Conservation (phyloP, 2,888 invertebrate genomes). For the Baronia brevicornis region DNA sequence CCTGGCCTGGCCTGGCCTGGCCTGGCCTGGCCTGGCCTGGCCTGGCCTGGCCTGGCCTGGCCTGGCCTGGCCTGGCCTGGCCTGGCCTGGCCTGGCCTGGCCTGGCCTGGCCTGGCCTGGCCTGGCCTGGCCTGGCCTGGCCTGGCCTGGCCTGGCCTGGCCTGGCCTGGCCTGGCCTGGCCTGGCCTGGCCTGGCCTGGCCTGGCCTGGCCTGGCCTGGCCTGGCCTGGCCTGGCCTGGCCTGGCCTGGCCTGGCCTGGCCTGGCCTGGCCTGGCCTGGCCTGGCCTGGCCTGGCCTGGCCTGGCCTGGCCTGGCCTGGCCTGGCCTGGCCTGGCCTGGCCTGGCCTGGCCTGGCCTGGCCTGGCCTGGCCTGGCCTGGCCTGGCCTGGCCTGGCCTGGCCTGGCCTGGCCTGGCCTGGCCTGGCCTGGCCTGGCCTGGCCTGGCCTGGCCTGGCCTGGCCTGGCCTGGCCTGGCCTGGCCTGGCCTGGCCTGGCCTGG, state of each 20-base stretch:
- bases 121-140: slow-evolving; percentile 14
- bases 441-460: slow-evolving; percentile 20
- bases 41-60: slow-evolving; percentile 16
- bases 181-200: slow-evolving; percentile 17
- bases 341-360: slow-evolving; percentile 20
- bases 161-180: slow-evolving; percentile 18
- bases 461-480: slow-evolving; percentile 18
- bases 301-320: slow-evolving; percentile 18
- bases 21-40: slow-evolving; percentile 16
- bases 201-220: slow-evolving; percentile 19
- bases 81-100: slow-evolving; percentile 17
- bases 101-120: slow-evolving; percentile 11
- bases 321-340: slow-evolving; percentile 18
- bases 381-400: slow-evolving; percentile 19
- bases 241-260: slow-evolving; percentile 19
- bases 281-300: slow-evolving; percentile 19
- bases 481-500: slow-evolving; percentile 17
- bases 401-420: slow-evolving; percentile 19
- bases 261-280: slow-evolving; percentile 20
- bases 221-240: slow-evolving; percentile 19
- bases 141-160: slow-evolving; percentile 16
- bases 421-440: slow-evolving; percentile 21
- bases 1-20: slow-evolving; percentile 16
- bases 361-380: slow-evolving; percentile 19
- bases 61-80: slow-evolving; percentile 17